These are phyloP conservation scores for Drosophila melanogaster DNA, from an alignment of 1,140 invertebrate genomes.

Conservation along the genomic window DNA sequence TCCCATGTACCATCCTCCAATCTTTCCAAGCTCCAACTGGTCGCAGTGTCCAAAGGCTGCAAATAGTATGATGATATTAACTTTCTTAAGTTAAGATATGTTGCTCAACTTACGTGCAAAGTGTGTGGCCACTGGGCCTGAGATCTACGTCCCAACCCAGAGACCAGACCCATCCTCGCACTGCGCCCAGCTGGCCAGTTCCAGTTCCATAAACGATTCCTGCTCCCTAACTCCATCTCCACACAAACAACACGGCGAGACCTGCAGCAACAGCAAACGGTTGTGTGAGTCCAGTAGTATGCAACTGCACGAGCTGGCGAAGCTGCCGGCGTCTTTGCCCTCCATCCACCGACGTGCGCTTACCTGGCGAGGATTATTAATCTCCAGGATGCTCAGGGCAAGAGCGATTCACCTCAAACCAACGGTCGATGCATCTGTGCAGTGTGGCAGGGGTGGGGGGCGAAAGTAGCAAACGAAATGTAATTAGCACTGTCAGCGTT, in stretches of 20 bases:
- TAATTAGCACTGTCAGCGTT: background rate
- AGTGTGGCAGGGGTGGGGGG: conserved; percentile 37
- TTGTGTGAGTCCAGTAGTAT: background rate
- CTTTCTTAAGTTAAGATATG: background rate
- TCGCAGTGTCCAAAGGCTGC: background rate
- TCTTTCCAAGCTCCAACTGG: conserved; percentile 1
- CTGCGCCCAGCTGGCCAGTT: conserved; percentile 11
- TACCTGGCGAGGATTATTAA: conserved; percentile 86
- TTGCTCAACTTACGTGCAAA: conserved; percentile 1
- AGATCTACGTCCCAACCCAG: conserved; percentile 1
- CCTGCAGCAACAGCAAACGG: conserved; percentile 11
- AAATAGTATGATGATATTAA: background rate
- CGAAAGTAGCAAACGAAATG: background rate
- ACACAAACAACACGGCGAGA: conserved; percentile 38
- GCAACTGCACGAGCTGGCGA: background rate
- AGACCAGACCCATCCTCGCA: background rate
- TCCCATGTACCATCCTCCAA: conserved; percentile 14
- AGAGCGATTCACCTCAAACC: conserved; percentile 98
- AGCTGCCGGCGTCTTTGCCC: no score
- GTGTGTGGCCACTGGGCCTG: conserved; percentile 8
- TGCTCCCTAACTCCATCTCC: conserved; percentile 8
- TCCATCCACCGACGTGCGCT: conserved; percentile 12
- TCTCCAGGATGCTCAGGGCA: conserved; percentile 98
- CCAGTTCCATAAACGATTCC: conserved; percentile 11
- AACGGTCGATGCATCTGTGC: conserved; percentile 96